Base-by-base conservation (phyloP, 2,797 vertebrate genomes). In the Alectoris magna region DNA sequence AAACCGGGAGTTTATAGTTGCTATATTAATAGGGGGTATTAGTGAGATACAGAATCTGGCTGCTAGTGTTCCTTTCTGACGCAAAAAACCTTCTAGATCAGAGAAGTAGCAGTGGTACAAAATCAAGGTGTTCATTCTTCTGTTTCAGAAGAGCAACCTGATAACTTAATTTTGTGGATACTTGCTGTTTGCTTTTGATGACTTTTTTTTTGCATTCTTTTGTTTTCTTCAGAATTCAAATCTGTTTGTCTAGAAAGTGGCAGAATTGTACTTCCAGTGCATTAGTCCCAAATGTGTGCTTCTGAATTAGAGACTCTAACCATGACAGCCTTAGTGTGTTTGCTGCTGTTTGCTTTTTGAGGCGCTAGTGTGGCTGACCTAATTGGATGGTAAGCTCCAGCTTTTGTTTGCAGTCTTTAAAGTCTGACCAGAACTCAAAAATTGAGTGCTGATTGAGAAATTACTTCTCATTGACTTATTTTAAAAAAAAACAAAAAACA, bases 321-420 rank as follows among this genome's bases (percentile, higher is more conserved):
- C 4, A 2, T 59, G 70, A 46, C 49, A 91, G 66, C 31, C 44
- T 41, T 41, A 11, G 11, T 83, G 27, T 83, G 36, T 71, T 89
- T 94, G 31, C 51, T 77, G 4, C 29, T 56, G n/a, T 84, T 87
- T 84, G 60, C 67, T 91, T 90, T 43, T 43, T 69, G 59, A 72
- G 80, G 55, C 2, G 0, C 38, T 93, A 17, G 15, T 34, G 63
- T 89, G 67, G 78, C 87, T 88, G 77, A 93, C 73, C 83, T 95
- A 90, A 86, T 69, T 95, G 88, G 56, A 44, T 59, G 31, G 43
- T 72, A 81, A 90, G 84, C 88, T 88, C 80, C 73, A 81, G 38
- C 74, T 91, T 94, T 88, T 90, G 86, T 95, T 91, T 46, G 86
- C 23, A 17, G 55, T 41, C 43, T 55, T 69, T n/a, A n/a, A n/a